phyloP scores from a whole-genome alignment of 2,888 invertebrate species.

The Drosophila eohydei region DNA sequence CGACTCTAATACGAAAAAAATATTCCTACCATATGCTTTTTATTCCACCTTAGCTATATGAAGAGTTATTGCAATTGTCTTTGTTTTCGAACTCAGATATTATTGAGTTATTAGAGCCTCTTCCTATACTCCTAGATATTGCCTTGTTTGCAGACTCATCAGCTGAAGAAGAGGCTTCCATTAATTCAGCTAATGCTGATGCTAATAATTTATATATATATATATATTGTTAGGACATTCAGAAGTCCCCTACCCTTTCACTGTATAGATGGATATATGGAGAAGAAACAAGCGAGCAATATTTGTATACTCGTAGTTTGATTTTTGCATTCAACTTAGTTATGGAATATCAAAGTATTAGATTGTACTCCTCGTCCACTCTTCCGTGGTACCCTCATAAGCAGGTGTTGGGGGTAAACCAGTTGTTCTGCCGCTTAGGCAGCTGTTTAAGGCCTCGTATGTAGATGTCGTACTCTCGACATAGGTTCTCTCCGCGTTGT shows the following conservation, averaged over 20 bases:
- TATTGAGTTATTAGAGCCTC: no score
- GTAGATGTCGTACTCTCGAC: conserved; percentile 29
- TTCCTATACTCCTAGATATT: neutral
- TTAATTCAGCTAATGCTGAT: no score
- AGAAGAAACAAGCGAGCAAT: neutral
- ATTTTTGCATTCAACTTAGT: neutral
- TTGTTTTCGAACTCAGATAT: no score
- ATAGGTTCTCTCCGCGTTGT: conserved; percentile 41
- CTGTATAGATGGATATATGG: neutral
- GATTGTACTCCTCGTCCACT: no score
- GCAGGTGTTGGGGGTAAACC: neutral
- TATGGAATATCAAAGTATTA: neutral
- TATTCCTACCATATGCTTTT: no score
- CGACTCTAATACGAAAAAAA: neutral
- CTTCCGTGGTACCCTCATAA: neutral
- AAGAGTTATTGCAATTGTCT: no score
- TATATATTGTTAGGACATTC: no score
- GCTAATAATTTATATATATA: neutral
- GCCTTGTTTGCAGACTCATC: neutral
- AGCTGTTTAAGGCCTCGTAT: conserved; percentile 47
- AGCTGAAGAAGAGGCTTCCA: no score
- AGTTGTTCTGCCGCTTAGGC: conserved; percentile 21
- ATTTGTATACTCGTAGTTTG: neutral
- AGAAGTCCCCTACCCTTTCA: no score
- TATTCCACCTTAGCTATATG: no score